Percentiles rank a stretch among this genome's conserved stretches.
phyloP scores from a whole-genome alignment of 2,797 vertebrate genomes.

The Eospalax fontanierii region DNA sequence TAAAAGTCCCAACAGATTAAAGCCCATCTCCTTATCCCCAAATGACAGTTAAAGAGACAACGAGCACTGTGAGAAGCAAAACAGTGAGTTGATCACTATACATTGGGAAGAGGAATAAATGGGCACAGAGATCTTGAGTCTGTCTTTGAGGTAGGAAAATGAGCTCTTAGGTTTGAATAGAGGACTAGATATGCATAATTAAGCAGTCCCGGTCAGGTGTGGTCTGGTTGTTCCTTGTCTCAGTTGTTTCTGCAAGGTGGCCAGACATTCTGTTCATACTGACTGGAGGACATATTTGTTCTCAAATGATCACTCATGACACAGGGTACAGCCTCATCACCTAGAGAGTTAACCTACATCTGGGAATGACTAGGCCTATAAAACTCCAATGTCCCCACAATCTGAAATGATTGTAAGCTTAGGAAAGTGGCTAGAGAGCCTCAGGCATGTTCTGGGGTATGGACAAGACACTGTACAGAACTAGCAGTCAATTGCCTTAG shows the following conservation, averaged over 20 bases:
- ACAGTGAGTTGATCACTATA: too few relatives aligned
- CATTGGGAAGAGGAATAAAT: neutral
- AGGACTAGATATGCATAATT: neutral
- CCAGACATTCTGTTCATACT: neutral
- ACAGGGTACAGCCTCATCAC: neutral
- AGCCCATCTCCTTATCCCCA: too few relatives aligned
- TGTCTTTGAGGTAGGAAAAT: neutral
- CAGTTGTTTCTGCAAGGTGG: neutral
- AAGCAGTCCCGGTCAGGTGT: too few relatives aligned
- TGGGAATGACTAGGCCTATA: neutral
- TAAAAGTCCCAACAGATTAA: neutral
- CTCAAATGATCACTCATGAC: neutral
- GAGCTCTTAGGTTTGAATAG: neutral
- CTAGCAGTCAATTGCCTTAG: neutral
- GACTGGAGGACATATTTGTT: neutral
- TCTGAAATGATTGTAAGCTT: neutral
- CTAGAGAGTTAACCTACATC: neutral
- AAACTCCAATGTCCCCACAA: neutral
- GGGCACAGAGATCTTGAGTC: neutral
- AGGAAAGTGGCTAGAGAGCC: neutral
- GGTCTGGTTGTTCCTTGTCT: neutral
- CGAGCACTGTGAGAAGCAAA: neutral
- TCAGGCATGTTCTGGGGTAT: neutral
- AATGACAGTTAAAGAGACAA: neutral
- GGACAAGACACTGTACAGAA: neutral